A percentile compares a stretch with the other conserved stretches of the same genome.
phyloP scores from a whole-genome alignment of 30 jellyfish, hydroid and myxozoan genomes.

The Aurelia sp. region DNA sequence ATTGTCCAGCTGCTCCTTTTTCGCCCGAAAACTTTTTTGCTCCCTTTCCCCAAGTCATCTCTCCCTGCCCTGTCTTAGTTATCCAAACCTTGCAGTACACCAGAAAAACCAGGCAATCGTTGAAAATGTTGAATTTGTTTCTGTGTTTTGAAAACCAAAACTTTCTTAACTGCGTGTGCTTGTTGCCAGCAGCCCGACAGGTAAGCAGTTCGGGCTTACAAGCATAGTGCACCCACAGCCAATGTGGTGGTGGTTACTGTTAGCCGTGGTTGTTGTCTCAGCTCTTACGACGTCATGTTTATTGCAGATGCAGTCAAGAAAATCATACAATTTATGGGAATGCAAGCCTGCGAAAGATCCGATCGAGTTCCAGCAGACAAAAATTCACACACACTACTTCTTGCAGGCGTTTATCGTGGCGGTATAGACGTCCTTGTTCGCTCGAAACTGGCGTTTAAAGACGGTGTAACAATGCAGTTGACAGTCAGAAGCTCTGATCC shows the following conservation, averaged over 20 bases:
- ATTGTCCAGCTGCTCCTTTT: neutral
- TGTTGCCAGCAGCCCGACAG: too few species aligned
- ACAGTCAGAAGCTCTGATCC: slow-evolving; percentile 95
- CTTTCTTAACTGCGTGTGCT: too few species aligned
- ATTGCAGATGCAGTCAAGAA: slow-evolving; percentile 92
- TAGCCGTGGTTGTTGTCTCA: too few species aligned
- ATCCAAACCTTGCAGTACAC: too few species aligned
- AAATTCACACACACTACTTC: slow-evolving; percentile 91
- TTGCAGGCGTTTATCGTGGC: slow-evolving; percentile 98
- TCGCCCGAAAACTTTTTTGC: neutral
- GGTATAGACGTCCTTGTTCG: slow-evolving; percentile 97
- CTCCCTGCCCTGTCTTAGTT: neutral
- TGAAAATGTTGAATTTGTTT: too few species aligned
- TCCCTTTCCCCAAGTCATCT: neutral
- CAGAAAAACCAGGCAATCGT: too few species aligned
- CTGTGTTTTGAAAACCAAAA: too few species aligned
- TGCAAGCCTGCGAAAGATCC: slow-evolving; percentile 97
- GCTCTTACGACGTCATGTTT: neutral
- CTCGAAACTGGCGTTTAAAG: slow-evolving; percentile 86
- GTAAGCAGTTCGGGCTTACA: too few species aligned
- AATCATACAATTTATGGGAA: slow-evolving; percentile 92
- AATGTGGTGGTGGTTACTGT: too few species aligned
- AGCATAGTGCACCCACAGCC: too few species aligned
- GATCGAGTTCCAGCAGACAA: slow-evolving; percentile 95
- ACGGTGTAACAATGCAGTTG: slow-evolving; percentile 98